phyloP scores from a whole-genome alignment of 2,888 invertebrate genomes.

The Saturnia pavonia region DNA sequence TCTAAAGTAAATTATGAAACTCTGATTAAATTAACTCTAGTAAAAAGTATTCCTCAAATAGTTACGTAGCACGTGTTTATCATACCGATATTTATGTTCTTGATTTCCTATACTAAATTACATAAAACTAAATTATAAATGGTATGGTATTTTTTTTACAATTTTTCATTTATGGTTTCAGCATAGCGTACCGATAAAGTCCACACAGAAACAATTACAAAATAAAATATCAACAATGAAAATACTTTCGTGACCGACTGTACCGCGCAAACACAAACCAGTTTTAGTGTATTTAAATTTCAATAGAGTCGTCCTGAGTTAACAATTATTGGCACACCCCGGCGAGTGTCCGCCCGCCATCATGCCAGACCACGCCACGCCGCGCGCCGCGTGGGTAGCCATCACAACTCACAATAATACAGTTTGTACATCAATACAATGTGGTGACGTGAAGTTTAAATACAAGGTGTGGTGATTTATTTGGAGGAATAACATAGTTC shows the following conservation, averaged over 20 bases:
- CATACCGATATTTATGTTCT: no score
- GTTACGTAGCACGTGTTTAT: no score
- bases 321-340: slow-evolving; percentile 21
- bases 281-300: slow-evolving; percentile 21
- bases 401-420: not conserved
- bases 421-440: slow-evolving; percentile 13
- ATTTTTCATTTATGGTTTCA: no score
- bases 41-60: no score
- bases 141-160: no score
- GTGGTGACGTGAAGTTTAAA: not conserved
- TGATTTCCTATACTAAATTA: no score
- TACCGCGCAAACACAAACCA: slow-evolving; percentile 18
- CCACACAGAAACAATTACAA: not conserved
- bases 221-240: not conserved
- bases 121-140: no score
- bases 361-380: not conserved
- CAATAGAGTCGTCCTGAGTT: slow-evolving; percentile 21
- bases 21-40: no score
- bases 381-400: slow-evolving; percentile 10
- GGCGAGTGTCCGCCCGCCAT: not conserved
- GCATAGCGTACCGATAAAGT: not conserved
- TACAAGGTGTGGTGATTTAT: slow-evolving; percentile 4
- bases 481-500: not conserved
- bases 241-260: not conserved
- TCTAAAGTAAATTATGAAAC: no score